Conservation (phyloP, 64 coral and sea anemone species). For the Montipora efflorescens region DNA sequence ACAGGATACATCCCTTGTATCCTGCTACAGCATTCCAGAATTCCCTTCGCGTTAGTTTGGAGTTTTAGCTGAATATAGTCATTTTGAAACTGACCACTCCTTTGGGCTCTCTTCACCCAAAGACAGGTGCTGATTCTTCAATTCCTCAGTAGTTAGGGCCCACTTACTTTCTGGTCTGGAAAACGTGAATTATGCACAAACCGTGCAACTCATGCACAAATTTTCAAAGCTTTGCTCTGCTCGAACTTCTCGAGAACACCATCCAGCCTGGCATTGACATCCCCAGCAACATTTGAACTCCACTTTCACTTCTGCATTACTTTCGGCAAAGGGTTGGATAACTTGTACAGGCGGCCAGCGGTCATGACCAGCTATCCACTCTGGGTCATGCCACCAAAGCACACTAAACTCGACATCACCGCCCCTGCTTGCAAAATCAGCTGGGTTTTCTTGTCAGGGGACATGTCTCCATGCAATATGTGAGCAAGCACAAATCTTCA, state of each 20-base stretch:
- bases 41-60: too few relatives aligned
- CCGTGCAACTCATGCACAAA: not conserved
- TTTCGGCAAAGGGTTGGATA: not conserved
- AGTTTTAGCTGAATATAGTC: too few relatives aligned
- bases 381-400: conserved; percentile 13
- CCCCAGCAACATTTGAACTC: not conserved
- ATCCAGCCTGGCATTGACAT: not conserved
- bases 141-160: not conserved
- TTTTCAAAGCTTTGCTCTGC: not conserved
- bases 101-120: not conserved
- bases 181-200: not conserved
- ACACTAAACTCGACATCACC: not conserved
- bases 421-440: conserved; percentile 16
- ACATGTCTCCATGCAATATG: not conserved
- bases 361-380: conserved; percentile 2
- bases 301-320: not conserved
- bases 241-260: not conserved
- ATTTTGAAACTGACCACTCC: too few relatives aligned
- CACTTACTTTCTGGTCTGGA: conserved; percentile 1
- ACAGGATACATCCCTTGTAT: too few relatives aligned
- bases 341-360: not conserved
- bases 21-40: too few relatives aligned
- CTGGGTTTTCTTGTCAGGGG: not conserved
- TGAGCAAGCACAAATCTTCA: not conserved
- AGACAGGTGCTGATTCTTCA: not conserved